Evolutionary conservation across 2,113 vertebrate genomes (phyloP).

Genomic region (Sander vitreus): DNA sequence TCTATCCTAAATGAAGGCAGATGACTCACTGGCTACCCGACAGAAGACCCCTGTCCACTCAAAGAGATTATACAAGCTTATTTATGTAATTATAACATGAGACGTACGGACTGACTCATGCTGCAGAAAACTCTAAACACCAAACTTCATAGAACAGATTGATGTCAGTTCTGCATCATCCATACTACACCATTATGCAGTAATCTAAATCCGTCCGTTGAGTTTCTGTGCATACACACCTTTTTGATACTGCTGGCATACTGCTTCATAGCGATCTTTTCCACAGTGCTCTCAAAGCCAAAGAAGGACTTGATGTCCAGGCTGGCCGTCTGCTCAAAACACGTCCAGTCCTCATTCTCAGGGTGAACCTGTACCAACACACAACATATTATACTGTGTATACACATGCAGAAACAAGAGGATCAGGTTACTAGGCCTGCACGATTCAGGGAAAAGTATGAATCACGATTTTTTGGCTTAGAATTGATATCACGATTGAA

Average conservation of each 20-base stretch:
- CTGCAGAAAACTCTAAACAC: constrained; percentile 1
- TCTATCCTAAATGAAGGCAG: not conserved
- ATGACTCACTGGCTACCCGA: constrained; percentile 37
- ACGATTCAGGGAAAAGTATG: too few species aligned
- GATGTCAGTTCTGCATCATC: not conserved
- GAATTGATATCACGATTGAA: too few species aligned
- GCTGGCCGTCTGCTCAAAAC: constrained; percentile 97
- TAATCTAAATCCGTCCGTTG: not conserved
- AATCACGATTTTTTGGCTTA: too few species aligned
- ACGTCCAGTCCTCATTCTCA: constrained; percentile 98
- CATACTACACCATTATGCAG: not conserved
- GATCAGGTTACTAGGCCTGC: constrained; percentile 24
- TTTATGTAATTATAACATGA: constrained; percentile 40
- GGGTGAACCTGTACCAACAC: constrained; percentile 90
- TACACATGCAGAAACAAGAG: constrained; percentile 11
- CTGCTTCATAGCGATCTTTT: constrained; percentile 99
- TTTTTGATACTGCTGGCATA: constrained; percentile 99
- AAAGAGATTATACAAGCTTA: constrained; percentile 42
- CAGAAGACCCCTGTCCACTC: constrained; percentile 31
- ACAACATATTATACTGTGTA: constrained; percentile 25
- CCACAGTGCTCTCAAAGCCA: constrained; percentile 98
- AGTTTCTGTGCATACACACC: constrained; percentile 71
- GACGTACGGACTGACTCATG: constrained; percentile 26
- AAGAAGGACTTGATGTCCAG: constrained; percentile 99
- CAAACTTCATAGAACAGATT: not conserved